Percentiles rank a stretch among this genome's conserved stretches.
These are phyloP conservation scores for Vidua chalybeata DNA, from an alignment of 2,113 vertebrate species.

Conservation along the genomic window DNA sequence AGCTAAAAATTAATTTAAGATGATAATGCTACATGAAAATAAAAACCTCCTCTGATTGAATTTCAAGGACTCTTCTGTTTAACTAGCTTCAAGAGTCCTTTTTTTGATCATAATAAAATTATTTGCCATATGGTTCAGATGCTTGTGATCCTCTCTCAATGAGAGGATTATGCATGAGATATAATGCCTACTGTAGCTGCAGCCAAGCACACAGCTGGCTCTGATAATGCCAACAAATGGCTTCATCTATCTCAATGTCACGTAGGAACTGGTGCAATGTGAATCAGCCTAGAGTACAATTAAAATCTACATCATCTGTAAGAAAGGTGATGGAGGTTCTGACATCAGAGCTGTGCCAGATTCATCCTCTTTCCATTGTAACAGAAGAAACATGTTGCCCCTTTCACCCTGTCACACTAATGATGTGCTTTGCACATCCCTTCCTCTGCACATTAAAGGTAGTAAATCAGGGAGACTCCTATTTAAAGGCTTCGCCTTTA, in stretches of 20 bases:
- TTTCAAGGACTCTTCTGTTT: conserved; percentile 83
- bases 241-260: conserved; percentile 87
- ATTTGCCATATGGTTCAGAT: conserved; percentile 85
- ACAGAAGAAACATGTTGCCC: conserved; percentile 73
- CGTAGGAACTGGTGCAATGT: conserved; percentile 77
- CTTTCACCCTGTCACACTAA: conserved; percentile 76
- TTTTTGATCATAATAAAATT: conserved; percentile 86
- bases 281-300: conserved; percentile 77
- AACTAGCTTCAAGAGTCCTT: conserved; percentile 82
- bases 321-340: conserved; percentile 82
- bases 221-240: conserved; percentile 88
- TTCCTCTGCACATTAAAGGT: conserved; percentile 68
- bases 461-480: conserved; percentile 74
- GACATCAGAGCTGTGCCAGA: conserved; percentile 78
- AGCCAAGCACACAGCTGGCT: conserved; percentile 89
- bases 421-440: conserved; percentile 67
- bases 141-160: conserved; percentile 78
- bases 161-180: conserved; percentile 82
- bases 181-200: conserved; percentile 81
- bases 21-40: conserved; percentile 71
- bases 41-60: conserved; percentile 76
- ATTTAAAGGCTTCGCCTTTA: conserved; percentile 74
- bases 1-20: conserved; percentile 73
- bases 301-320: conserved; percentile 83
- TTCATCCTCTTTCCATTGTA: conserved; percentile 72